Evolutionary conservation across 2,113 vertebrate species (phyloP).

Genomic region (Fulica atra): DNA sequence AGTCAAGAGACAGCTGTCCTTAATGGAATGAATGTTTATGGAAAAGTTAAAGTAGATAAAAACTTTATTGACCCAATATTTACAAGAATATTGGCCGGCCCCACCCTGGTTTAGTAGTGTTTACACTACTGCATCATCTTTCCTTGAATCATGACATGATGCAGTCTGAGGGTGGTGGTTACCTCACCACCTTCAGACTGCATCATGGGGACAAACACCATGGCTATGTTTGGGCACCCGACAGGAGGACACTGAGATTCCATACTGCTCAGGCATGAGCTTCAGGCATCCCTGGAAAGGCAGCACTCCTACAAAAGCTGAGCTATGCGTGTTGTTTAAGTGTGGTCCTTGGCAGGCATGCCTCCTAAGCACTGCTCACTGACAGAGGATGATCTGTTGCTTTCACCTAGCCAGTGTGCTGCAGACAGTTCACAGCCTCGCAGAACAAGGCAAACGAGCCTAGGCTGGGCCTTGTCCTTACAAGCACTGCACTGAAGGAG

Average conservation of each 20-base stretch:
- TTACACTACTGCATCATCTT: neutral
- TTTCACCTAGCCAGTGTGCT: neutral
- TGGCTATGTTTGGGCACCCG: neutral
- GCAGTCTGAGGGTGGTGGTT: neutral
- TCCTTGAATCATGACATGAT: slow-evolving; percentile 9
- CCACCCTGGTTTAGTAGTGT: slow-evolving; percentile 2
- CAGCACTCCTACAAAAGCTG: neutral
- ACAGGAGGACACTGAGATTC: neutral
- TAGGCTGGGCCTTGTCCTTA: neutral
- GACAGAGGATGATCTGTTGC: neutral
- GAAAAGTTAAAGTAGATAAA: slow-evolving; percentile 36
- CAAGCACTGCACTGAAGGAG: neutral
- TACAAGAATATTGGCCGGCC: neutral
- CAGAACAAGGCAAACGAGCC: neutral
- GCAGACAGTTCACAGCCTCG: neutral
- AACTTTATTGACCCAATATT: slow-evolving; percentile 5
- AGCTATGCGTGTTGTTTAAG: neutral
- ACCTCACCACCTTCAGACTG: too few relatives aligned
- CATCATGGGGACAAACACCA: neutral
- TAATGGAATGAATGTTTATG: neutral
- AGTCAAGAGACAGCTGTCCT: slow-evolving; percentile 25
- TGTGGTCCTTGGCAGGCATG: accelerated
- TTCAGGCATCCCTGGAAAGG: neutral
- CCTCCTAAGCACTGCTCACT: accelerated
- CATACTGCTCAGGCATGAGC: neutral